Evolutionary conservation across 1,140 invertebrate species (phyloP).

Genomic region (Colletes latitarsis): DNA sequence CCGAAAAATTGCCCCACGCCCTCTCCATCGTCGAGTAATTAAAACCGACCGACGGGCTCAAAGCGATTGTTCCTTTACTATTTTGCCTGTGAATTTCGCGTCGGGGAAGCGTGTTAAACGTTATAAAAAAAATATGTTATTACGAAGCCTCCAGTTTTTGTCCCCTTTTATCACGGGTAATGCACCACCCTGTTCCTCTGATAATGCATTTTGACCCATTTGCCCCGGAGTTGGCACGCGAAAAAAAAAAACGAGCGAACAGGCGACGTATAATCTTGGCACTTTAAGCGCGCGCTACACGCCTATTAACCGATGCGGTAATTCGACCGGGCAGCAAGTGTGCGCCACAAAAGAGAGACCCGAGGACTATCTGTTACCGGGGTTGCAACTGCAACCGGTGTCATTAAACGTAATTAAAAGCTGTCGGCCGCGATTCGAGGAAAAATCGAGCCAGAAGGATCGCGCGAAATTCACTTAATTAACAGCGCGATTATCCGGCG

Average conservation of each 20-base stretch:
- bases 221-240: not conserved
- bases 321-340: constrained; percentile 23
- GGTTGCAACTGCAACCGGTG: constrained; percentile 21
- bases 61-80: constrained; percentile 3
- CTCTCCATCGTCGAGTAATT: constrained; percentile 10
- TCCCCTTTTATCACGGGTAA: constrained; percentile 45
- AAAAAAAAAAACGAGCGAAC: constrained; percentile 16
- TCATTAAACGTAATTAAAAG: constrained; percentile 41
- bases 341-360: not conserved
- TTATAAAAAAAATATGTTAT: constrained; percentile 51
- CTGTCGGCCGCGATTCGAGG: constrained; percentile 12
- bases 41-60: constrained; percentile 8
- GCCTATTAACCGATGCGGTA: constrained; percentile 49
- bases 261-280: constrained; percentile 45
- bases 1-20: too few species aligned
- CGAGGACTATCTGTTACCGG: constrained; percentile 24
- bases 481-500: constrained; percentile 21
- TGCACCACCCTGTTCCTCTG: constrained; percentile 21
- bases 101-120: constrained; percentile 19
- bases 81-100: constrained; percentile 1
- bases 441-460: constrained; percentile 9
- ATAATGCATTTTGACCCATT: constrained; percentile 54
- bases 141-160: constrained; percentile 31
- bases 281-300: constrained; percentile 45
- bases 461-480: constrained; percentile 27